Evolutionary conservation across 2,797 vertebrate genomes (phyloP), one percentile per base, ranked within the genome.

Genomic region (Botia kubotai): DNA sequence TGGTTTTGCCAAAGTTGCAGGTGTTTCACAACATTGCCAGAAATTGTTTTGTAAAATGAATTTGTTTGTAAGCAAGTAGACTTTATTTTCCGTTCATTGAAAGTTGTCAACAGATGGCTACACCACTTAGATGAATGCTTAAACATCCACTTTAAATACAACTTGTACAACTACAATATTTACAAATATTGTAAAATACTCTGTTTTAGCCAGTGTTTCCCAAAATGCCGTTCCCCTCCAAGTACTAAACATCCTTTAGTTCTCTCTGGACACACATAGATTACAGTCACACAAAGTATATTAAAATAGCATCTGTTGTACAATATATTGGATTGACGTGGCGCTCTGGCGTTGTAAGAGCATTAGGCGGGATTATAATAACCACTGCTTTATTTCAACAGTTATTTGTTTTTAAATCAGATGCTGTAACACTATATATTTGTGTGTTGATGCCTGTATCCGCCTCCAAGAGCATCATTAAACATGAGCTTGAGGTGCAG

Each of bases 171-270:
- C 23, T 26, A 26, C 23, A 26, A 26, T 26, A 26, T 26, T 26
- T 26, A 26, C 23, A 26, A 84, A 91, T 77, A 89, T 89, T 84
- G 75, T 86, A 63, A 55, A 68, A 39, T 39, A 39, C 36, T 39
- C 36, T 43, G 39, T 43, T 43, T 43, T 8, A 43, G 8, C 6
- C 39, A 43, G 39, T 33, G 33, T 33, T 33, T 33, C 33, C 33
- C 33, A 33, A 33, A 33, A 33, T 33, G 33, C 3, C 2, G 4
- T 33, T 33, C 4, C 33, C 33, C 33, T 33, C 33, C 33, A 33
- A 33, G 33, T 5, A 33, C 3, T 33, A 33, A 33, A 33, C 33
- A 33, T 33, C 4, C 33, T 33, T 33, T 33, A 33, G 33, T 33
- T 33, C 33, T 33, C 33, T 3, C 33, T 33, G 33, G 33, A 26